Evolutionary conservation across 2,888 invertebrate species (phyloP).

Genomic region (Rutpela maculata): DNA sequence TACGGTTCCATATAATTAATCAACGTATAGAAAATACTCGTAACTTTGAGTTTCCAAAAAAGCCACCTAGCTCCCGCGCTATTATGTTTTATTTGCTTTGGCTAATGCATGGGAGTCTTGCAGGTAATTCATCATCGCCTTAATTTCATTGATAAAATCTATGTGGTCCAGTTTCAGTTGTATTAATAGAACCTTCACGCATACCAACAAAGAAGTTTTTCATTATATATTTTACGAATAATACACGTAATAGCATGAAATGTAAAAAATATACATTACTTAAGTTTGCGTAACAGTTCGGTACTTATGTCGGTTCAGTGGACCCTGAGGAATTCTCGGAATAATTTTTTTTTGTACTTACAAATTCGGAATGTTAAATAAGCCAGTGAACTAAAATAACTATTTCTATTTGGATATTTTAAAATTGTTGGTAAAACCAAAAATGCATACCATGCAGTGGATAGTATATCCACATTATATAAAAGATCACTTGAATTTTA

Average conservation of each 20-base stretch:
- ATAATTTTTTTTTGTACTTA: not conserved
- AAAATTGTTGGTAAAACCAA: too few relatives aligned
- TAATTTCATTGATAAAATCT: constrained; percentile 23
- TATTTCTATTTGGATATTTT: too few relatives aligned
- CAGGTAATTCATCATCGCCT: constrained; percentile 14
- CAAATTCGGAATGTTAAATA: not conserved
- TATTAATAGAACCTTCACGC: not conserved
- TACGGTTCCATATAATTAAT: too few relatives aligned
- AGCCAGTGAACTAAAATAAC: not conserved
- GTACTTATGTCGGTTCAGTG: constrained; percentile 3
- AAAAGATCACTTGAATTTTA: too few relatives aligned
- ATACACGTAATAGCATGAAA: not conserved
- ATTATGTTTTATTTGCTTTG: constrained; percentile 8
- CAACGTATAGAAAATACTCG: too few relatives aligned
- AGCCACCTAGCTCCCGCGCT: too few relatives aligned
- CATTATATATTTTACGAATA: not conserved
- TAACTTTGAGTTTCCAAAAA: too few relatives aligned
- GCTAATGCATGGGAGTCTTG: constrained; percentile 29
- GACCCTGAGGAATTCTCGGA: not conserved
- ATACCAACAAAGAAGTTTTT: constrained; percentile 4
- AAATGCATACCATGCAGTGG: too few relatives aligned
- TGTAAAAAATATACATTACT: not conserved
- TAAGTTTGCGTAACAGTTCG: constrained; percentile 1
- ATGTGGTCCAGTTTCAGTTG: constrained; percentile 12
- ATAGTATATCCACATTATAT: too few relatives aligned